Base-by-base conservation (phyloP, 2,888 invertebrate genomes). In the Apocheima hispidaria region DNA sequence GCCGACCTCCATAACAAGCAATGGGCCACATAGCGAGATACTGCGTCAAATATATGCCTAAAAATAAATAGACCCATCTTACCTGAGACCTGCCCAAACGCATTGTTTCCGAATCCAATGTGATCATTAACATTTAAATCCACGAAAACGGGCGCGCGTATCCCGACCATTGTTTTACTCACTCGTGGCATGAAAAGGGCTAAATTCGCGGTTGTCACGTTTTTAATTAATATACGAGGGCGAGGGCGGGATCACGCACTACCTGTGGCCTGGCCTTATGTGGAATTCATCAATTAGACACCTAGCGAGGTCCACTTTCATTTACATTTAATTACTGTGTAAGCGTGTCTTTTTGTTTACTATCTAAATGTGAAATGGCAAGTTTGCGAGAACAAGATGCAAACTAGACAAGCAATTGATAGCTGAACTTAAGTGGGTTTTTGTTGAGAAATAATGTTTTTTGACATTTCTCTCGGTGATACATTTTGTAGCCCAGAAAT, bases 141-240 rank as follows among this genome's bases (percentile, higher is more conserved):
- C 69, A 69, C 70, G 71, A 68, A 75, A 76, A 74, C 63, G 65
- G 61, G 26, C 65, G 57, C 63, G 65, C 63, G 61, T 70, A 70
- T 69, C 67, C 66, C 18, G 65, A 56, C 69, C 68, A 78, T 78
- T 78, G 78, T 78, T 79, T 66, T 62, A 74, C 71, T 77, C 75
- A 72, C 82, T 80, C 81, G 79, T 77, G 81, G 70, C 77, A 83
- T 73, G 76, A 78, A 85, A 87, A 87, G 85, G 84, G 85, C 84
- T 77, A 77, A 86, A 86, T 85, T 86, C 81, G 79, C 74, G 79
- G 82, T 79, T 86, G 90, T 90, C 89, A 90, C 83, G 86, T 85
- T 90, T 90, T 91, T 91, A 90, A 90, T 91, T 90, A 89, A 88
- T 88, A 83, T 85, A 86, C 77, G 84, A 84, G 82, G 86, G 82